Percentiles rank a stretch among this genome's conserved stretches.
phyloP scores from a whole-genome alignment of 1,140 invertebrate genomes.

The Drosophila mojavensis region DNA sequence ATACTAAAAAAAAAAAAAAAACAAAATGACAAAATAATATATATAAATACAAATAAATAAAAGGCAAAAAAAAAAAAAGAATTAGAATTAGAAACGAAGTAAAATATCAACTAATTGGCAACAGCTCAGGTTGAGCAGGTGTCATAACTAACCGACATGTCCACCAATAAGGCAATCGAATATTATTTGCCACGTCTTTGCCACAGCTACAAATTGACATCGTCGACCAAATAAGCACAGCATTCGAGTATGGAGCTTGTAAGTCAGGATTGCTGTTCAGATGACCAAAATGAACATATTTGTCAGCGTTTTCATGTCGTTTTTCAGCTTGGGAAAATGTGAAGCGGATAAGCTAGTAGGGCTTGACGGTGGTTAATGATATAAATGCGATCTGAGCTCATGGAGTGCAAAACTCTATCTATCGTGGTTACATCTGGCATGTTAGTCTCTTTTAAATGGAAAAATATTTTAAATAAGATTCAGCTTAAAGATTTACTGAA shows the following conservation, averaged over 20 bases:
- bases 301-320: too few relatives aligned
- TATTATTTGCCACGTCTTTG: constrained; percentile 14
- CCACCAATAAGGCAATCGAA: constrained; percentile 11
- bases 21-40: constrained; percentile 36
- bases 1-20: constrained; percentile 23
- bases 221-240: constrained; percentile 18
- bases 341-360: too few relatives aligned
- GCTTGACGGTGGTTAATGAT: too few relatives aligned
- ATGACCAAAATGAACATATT: not conserved
- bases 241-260: not conserved
- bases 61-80: constrained; percentile 40
- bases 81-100: constrained; percentile 33
- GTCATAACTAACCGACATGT: constrained; percentile 44
- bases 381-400: too few relatives aligned
- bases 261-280: constrained; percentile 11
- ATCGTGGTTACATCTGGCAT: too few relatives aligned
- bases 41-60: constrained; percentile 22
- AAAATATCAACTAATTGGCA: constrained; percentile 21
- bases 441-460: too few relatives aligned
- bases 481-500: too few relatives aligned
- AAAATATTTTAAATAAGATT: not conserved
- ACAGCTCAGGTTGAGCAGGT: constrained; percentile 25
- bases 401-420: too few relatives aligned
- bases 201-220: constrained; percentile 31
- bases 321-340: too few relatives aligned